Base-by-base conservation (phyloP, 1,140 invertebrate species). In the Gyrodactylus salaris region DNA sequence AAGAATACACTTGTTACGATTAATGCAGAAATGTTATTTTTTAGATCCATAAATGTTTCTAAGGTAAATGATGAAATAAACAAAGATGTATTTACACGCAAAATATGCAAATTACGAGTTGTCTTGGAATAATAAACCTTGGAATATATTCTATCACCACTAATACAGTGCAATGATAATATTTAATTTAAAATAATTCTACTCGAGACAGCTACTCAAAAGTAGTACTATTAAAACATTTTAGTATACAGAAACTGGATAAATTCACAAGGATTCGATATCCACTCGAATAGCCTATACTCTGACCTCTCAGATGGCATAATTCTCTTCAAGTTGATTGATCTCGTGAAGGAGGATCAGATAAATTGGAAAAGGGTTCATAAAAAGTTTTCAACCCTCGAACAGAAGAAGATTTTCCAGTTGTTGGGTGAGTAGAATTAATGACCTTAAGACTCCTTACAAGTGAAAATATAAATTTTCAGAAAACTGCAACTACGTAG, bases 161-260 rank as follows among this genome's bases (percentile, higher is more conserved):
- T n/a, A n/a, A n/a, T n/a, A n/a, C n/a, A n/a, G n/a, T n/a, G n/a
- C n/a, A n/a, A n/a, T n/a, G n/a, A n/a, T n/a, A n/a, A n/a, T n/a
- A n/a, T n/a, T n/a, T n/a, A n/a, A n/a, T n/a, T n/a, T n/a, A n/a
- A n/a, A n/a, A n/a, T n/a, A n/a, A n/a, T n/a, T n/a, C n/a, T n/a
- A n/a, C n/a, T n/a, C n/a, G n/a, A n/a, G n/a, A n/a, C n/a, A n/a
- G n/a, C n/a, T n/a, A n/a, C n/a, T n/a, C n/a, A n/a, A n/a, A n/a
- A n/a, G n/a, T n/a, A n/a, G n/a, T n/a, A n/a, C 24, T 70, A 16
- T 70, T 22, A 25, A 26, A 54, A 76, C 77, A 75, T 79, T 82
- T 0, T 79, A 89, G 89, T 92, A 98, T 98, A 97, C 79, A 85
- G 94, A 78, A 98, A 98, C 82, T 98, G 94, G 94, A 98, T 99